Percentiles rank a stretch among this genome's conserved stretches.
Conservation (phyloP, 2,797 vertebrate genomes). For the Parambassis ranga region DNA sequence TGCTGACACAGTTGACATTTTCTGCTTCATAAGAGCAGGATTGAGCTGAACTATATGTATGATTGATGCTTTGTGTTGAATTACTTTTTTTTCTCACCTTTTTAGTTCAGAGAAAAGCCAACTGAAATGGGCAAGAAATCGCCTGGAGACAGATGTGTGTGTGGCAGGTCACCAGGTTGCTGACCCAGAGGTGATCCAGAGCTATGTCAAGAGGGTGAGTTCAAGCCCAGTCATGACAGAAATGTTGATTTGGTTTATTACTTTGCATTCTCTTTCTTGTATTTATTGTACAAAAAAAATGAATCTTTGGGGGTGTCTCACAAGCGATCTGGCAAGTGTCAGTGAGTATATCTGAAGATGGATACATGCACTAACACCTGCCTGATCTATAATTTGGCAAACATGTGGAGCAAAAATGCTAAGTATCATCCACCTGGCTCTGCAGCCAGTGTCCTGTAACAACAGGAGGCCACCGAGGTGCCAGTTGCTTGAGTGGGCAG, state of each 20-base stretch:
- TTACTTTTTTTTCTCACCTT: constrained; percentile 1
- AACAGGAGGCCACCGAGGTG: no score
- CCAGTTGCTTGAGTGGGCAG: no score
- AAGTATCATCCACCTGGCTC: no score
- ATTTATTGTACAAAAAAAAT: no score
- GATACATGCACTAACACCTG: no score
- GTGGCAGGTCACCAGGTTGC: constrained; percentile 83
- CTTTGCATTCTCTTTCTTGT: background rate
- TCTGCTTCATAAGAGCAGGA: background rate
- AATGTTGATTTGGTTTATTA: background rate
- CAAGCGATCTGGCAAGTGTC: no score
- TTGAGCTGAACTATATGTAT: constrained; percentile 2
- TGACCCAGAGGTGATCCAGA: constrained; percentile 87
- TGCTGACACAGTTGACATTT: constrained; percentile 1
- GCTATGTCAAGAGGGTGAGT: constrained; percentile 92
- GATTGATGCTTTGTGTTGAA: background rate
- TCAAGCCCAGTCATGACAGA: background rate
- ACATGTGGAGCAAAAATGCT: no score
- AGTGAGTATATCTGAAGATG: no score
- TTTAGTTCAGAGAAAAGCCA: constrained; percentile 84
- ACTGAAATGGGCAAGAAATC: constrained; percentile 75
- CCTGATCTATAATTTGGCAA: no score
- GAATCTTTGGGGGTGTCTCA: no score
- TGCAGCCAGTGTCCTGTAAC: no score
- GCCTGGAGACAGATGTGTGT: constrained; percentile 89